A percentile compares a stretch with the other conserved stretches of the same genome.
phyloP scores from a whole-genome alignment of 64 coral and sea anemone genomes.

The Stichodactyla mertensii region DNA sequence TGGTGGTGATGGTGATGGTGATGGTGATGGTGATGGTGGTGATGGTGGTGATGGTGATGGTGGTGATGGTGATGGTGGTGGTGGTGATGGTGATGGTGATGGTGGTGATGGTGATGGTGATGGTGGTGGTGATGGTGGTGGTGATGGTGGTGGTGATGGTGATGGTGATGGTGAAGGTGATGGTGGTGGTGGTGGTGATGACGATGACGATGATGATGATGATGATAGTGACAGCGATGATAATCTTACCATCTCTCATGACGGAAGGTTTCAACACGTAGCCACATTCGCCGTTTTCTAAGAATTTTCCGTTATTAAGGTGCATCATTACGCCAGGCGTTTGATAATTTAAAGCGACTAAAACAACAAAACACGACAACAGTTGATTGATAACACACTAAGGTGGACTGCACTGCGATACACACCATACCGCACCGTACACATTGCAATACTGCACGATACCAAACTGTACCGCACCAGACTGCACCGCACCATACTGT shows the following conservation, averaged over 20 bases:
- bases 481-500: no score
- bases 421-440: no score
- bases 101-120: no score
- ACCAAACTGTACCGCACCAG: neutral
- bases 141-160: no score
- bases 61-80: no score
- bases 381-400: no score
- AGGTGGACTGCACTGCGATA: no score
- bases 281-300: constrained; percentile 90
- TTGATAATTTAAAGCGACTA: constrained; percentile 96
- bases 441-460: neutral
- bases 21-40: no score
- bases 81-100: no score
- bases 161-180: neutral
- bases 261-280: constrained; percentile 95
- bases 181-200: neutral
- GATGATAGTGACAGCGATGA: neutral
- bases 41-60: no score
- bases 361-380: neutral
- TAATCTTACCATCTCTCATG: constrained; percentile 88
- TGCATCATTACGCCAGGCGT: constrained; percentile 91
- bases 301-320: constrained; percentile 79
- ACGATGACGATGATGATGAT: neutral
- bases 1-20: no score
- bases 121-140: no score